Conservation (phyloP, 1,140 invertebrate genomes). For the Drosophila subobscura region DNA sequence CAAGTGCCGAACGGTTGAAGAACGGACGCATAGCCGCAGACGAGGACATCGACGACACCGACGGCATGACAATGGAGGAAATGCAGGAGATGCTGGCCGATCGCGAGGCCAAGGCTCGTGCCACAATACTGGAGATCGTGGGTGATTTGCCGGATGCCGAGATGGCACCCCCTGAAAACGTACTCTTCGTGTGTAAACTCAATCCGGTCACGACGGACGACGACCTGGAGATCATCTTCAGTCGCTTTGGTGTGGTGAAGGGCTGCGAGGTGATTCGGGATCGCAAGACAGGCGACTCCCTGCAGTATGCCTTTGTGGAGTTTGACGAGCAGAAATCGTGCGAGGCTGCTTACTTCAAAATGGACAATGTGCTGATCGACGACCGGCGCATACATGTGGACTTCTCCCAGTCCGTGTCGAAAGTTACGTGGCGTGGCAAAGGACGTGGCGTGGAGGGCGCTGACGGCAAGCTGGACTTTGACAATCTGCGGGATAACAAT, state of each 20-base stretch:
- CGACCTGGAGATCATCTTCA: constrained; percentile 99
- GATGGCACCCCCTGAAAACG: constrained; percentile 99
- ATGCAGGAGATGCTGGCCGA: constrained; percentile 94
- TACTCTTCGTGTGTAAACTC: constrained; percentile 99
- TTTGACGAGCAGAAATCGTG: constrained; percentile 97
- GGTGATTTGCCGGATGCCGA: constrained; percentile 99
- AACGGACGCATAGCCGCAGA: constrained; percentile 96
- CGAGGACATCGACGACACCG: constrained; percentile 96
- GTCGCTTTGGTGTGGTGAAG: constrained; percentile 96
- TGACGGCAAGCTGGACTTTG: constrained; percentile 63
- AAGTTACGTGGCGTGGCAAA: constrained; percentile 94
- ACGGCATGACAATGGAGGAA: constrained; percentile 92
- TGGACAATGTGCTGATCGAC: constrained; percentile 99
- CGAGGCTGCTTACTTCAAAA: constrained; percentile 99
- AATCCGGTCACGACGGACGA: constrained; percentile 99
- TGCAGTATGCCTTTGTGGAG: constrained; percentile 99
- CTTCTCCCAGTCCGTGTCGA: constrained; percentile 99
- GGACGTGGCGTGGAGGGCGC: constrained; percentile 87
- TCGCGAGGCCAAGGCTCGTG: constrained; percentile 97
- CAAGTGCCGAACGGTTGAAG: constrained; percentile 90
- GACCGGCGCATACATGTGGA: constrained; percentile 99
- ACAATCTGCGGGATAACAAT: constrained; percentile 62
- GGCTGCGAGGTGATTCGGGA: constrained; percentile 99
- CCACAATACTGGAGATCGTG: constrained; percentile 99
- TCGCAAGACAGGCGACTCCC: constrained; percentile 95